Percentiles rank a stretch among this genome's conserved stretches.
These are phyloP conservation scores for Megaceryle alcyon DNA, from an alignment of 2,797 vertebrate species.

Conservation along the genomic window DNA sequence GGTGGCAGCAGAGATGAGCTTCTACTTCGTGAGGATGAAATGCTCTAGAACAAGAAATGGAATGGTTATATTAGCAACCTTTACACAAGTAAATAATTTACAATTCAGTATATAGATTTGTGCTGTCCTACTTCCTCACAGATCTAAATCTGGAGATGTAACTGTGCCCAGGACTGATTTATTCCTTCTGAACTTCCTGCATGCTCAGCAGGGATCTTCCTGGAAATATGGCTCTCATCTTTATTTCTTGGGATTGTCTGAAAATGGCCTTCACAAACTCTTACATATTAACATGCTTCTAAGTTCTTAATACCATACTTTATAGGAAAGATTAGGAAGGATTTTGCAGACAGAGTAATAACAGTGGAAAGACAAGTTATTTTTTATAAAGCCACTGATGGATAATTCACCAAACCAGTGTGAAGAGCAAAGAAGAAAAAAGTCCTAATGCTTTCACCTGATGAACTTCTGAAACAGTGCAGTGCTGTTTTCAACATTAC, in stretches of 20 bases:
- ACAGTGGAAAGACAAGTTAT: no score
- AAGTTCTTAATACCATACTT: not conserved
- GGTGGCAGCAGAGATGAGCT: slow-evolving; percentile 91
- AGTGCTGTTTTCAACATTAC: not conserved
- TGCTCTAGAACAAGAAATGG: slow-evolving; percentile 81
- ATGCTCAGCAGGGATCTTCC: not conserved
- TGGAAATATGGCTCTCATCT: not conserved
- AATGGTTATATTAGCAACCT: slow-evolving; percentile 37
- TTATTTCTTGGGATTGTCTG: not conserved
- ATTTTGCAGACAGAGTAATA: not conserved
- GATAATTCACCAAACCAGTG: not conserved
- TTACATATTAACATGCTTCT: not conserved
- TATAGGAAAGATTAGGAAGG: not conserved
- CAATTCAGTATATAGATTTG: not conserved
- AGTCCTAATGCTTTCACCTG: not conserved
- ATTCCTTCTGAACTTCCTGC: not conserved
- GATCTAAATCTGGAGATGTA: not conserved
- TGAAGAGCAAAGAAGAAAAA: not conserved
- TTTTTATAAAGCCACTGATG: not conserved
- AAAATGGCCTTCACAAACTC: not conserved
- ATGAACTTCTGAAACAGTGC: not conserved
- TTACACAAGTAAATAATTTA: not conserved
- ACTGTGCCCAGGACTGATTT: not conserved
- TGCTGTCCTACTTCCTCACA: not conserved
- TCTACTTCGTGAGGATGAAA: slow-evolving; percentile 86